phyloP scores from a whole-genome alignment of 2,888 invertebrate species.

The Troides oblongomaculatus region DNA sequence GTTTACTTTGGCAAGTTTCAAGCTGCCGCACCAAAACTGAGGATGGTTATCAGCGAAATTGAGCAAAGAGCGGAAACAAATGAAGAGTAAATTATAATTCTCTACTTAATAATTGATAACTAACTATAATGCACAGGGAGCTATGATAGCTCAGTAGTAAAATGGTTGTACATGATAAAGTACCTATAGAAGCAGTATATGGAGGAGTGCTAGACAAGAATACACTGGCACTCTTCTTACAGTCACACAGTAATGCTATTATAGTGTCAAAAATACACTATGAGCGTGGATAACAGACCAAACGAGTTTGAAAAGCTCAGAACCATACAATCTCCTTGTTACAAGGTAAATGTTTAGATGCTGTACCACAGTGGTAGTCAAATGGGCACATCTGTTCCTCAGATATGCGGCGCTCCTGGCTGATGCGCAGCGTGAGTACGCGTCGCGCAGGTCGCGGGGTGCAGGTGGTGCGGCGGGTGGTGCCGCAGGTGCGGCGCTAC shows the following conservation, averaged over 20 bases:
- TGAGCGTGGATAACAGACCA: too few relatives aligned
- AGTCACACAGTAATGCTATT: too few relatives aligned
- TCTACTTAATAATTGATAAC: background rate
- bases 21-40: slow-evolving; percentile 92
- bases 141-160: too few relatives aligned
- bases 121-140: too few relatives aligned
- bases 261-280: too few relatives aligned
- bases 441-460: slow-evolving; percentile 83
- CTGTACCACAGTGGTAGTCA: background rate
- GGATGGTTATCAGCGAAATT: slow-evolving; percentile 88
- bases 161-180: too few relatives aligned
- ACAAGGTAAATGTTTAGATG: background rate
- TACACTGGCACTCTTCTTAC: too few relatives aligned
- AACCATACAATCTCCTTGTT: too few relatives aligned
- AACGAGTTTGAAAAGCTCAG: too few relatives aligned
- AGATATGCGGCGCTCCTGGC: slow-evolving; percentile 85
- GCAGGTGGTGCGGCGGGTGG: slow-evolving; percentile 86
- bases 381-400: slow-evolving; percentile 23
- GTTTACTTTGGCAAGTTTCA: slow-evolving; percentile 97
- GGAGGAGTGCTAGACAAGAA: too few relatives aligned
- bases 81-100: slow-evolving; percentile 82
- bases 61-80: slow-evolving; percentile 87
- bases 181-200: too few relatives aligned
- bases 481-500: slow-evolving; percentile 85
- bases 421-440: slow-evolving; percentile 92